Base-by-base conservation (phyloP, 2,797 vertebrate genomes). In the Xenops minutus region DNA sequence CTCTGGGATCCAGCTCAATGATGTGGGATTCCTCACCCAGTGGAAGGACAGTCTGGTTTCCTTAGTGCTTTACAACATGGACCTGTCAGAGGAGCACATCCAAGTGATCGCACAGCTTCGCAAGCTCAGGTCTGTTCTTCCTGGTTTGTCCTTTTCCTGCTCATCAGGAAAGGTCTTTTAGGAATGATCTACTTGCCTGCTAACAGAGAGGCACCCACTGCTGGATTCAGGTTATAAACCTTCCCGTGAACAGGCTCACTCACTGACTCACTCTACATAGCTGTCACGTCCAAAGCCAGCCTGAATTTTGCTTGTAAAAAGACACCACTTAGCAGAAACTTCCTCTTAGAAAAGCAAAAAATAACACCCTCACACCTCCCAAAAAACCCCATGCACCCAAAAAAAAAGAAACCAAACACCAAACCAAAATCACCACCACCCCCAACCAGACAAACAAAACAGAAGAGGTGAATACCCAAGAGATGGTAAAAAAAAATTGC, bases 11-110 rank as follows among this genome's bases (percentile, higher is more conserved):
- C 98, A 98, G 95, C 98, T 99, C 39, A 98, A 98, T 1, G 98
- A 99, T 4, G 98, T 99, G 4, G 94, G 98, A 11, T 99, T 99
- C 97, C 98, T 99, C 26, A 97, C 98, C 17, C 99, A 99, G 97
- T 99, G 99, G 99, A 99, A 98, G 91, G 99, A 99, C 82, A 98
- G 98, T 90, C 97, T 99, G 96, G 98, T 98, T 52, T 99, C 99
- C 39, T 98, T 99, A 27, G 99, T 99, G 95, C 98, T 99, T 94
- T 99, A 99, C 98, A 99, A 99, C 66, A 98, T 99, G 97, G 99
- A 99, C 94, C 98, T 99, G 89, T 99, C 99, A 1, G 99, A 99
- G 23, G 99, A 99, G 75, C 97, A 99, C 96, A 97, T 99, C 92
- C 98, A 97, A 30, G 99, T 98, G 39, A 98, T 99, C 3, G 93